Evolutionary conservation across 64 coral and sea anemone species (phyloP).

Genomic region (Pocillopora verrucosa): DNA sequence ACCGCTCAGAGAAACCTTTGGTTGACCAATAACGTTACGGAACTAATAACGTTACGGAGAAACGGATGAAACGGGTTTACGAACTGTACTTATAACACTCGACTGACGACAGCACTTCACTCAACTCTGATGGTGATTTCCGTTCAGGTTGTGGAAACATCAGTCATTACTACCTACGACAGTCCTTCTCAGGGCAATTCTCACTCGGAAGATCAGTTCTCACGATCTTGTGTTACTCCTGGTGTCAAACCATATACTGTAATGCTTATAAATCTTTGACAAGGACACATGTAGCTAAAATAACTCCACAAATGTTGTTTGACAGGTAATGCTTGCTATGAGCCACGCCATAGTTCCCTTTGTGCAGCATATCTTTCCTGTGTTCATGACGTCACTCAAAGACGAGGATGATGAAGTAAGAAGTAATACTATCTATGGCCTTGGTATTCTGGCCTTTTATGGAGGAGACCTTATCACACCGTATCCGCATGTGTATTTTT

Average conservation of each 20-base stretch:
- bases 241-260: no score
- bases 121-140: no score
- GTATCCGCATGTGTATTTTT: constrained; percentile 64
- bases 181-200: no score
- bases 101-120: no score
- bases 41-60: not conserved
- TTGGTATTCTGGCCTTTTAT: constrained; percentile 79
- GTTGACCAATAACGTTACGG: not conserved
- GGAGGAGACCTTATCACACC: constrained; percentile 78
- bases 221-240: no score
- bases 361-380: constrained; percentile 90
- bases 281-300: no score
- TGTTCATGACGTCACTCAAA: constrained; percentile 73
- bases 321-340: constrained; percentile 25
- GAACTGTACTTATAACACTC: no score
- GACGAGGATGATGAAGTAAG: constrained; percentile 92
- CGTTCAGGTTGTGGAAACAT: no score
- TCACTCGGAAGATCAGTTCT: no score
- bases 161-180: no score
- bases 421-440: constrained; percentile 88
- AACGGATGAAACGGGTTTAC: no score
- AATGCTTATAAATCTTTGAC: no score
- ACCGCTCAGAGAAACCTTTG: not conserved
- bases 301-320: not conserved
- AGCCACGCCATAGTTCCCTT: constrained; percentile 61